Conservation (phyloP, 2,113 vertebrate genomes). For the Leptocoma aspasia region DNA sequence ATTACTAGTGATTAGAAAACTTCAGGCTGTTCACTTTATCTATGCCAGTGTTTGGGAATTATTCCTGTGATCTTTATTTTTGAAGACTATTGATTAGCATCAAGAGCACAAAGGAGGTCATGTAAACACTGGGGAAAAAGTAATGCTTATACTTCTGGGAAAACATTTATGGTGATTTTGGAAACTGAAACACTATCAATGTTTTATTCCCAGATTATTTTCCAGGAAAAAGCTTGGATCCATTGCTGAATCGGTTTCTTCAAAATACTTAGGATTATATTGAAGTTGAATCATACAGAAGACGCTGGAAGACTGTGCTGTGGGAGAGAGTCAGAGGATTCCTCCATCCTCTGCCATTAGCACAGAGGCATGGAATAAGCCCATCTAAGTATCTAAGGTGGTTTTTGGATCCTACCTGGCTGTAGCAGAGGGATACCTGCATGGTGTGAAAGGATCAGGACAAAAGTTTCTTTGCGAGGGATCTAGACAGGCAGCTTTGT, state of each 20-base stretch:
- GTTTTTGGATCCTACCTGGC: not conserved
- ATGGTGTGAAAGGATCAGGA: not conserved
- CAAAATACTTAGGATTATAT: not conserved
- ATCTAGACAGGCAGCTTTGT: not conserved
- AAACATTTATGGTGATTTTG: slow-evolving; percentile 36
- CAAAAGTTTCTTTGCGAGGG: not conserved
- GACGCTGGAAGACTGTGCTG: not conserved
- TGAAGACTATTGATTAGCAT: not conserved
- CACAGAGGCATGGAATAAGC: not conserved
- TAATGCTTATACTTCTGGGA: slow-evolving; percentile 29
- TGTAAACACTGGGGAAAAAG: not conserved
- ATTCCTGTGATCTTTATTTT: not conserved
- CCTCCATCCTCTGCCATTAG: not conserved
- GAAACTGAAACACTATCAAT: slow-evolving; percentile 18
- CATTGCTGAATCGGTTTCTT: slow-evolving; percentile 25
- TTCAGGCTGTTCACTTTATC: not conserved
- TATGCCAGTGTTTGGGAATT: not conserved
- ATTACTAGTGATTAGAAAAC: not conserved
- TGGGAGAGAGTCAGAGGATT: not conserved
- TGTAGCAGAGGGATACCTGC: not conserved
- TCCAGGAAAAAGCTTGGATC: slow-evolving; percentile 49
- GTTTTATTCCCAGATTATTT: slow-evolving; percentile 39
- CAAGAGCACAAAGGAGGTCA: not conserved
- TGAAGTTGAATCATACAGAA: not conserved
- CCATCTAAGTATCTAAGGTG: not conserved